These are phyloP conservation scores for Mormyrus hasselquistii DNA, from an alignment of 2,797 vertebrate species.

Conservation along the genomic window DNA sequence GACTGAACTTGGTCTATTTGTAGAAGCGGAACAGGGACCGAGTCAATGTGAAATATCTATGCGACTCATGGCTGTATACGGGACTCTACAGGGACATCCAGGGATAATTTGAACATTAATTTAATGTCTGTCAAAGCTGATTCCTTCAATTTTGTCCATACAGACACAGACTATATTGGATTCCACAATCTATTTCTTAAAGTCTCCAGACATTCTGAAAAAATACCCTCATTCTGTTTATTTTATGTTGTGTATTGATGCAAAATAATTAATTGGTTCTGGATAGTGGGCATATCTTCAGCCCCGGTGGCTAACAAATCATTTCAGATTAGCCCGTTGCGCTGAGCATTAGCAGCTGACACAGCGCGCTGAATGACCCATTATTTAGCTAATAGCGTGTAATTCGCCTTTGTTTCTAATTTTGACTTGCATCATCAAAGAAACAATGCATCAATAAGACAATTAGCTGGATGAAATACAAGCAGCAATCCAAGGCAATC, in stretches of 20 bases:
- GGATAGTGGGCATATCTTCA: not conserved
- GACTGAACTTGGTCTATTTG: not conserved
- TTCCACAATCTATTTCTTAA: not conserved
- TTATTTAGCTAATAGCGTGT: conserved; percentile 67
- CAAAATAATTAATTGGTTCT: conserved; percentile 8
- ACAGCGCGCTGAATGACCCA: conserved; percentile 54
- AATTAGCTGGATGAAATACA: conserved; percentile 73
- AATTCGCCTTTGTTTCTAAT: conserved; percentile 69
- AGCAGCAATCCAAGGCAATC: conserved; percentile 73
- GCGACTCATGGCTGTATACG: not conserved
- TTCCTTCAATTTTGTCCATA: not conserved
- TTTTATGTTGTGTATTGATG: not conserved
- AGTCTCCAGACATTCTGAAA: not conserved
- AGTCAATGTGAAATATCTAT: not conserved
- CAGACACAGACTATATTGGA: not conserved
- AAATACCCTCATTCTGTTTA: not conserved
- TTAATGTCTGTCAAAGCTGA: not conserved
- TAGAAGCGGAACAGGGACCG: not conserved
- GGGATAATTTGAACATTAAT: conserved; percentile 3
- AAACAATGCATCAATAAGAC: conserved; percentile 79
- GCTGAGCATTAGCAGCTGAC: conserved; percentile 68
- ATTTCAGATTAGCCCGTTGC: not conserved
- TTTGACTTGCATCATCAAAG: conserved; percentile 63
- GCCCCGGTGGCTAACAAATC: not conserved
- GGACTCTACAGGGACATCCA: not conserved